Conservation (phyloP, 2,888 invertebrate genomes). For the Zaprionus obscuricornis region DNA sequence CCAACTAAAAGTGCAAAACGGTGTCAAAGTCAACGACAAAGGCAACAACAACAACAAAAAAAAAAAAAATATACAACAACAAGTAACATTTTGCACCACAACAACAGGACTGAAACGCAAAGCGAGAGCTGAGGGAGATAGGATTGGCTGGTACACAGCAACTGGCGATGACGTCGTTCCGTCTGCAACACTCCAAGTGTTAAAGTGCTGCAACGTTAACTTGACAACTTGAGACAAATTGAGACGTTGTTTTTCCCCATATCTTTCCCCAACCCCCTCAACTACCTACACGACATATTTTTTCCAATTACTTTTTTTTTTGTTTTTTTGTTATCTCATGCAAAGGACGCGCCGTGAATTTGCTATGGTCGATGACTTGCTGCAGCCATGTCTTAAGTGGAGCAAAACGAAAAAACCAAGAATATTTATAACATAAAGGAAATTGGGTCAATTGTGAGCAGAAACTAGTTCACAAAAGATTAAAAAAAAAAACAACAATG, state of each 20-base stretch:
- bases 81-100: conserved; percentile 22
- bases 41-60: conserved; percentile 26
- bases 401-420: no score
- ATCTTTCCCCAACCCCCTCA: not conserved
- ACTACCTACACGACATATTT: no score
- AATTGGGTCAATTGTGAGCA: no score
- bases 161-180: conserved; percentile 31
- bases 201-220: conserved; percentile 57
- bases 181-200: conserved; percentile 44
- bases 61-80: conserved; percentile 1
- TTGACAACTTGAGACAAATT: conserved; percentile 74
- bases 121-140: not conserved
- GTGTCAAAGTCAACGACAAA: conserved; percentile 68
- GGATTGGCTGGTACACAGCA: conserved; percentile 11
- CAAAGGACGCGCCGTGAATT: no score
- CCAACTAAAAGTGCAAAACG: conserved; percentile 69
- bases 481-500: no score
- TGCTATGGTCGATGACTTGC: no score
- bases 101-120: not conserved
- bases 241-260: conserved; percentile 54
- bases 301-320: no score
- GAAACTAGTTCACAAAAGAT: no score
- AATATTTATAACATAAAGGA: no score
- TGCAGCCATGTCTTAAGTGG: no score
- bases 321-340: conserved; percentile 4